Evolutionary conservation across 92 coral and sea anemone species (phyloP), one percentile per base, ranked within the genome.

Genomic region (Phenganax stokvisi): DNA sequence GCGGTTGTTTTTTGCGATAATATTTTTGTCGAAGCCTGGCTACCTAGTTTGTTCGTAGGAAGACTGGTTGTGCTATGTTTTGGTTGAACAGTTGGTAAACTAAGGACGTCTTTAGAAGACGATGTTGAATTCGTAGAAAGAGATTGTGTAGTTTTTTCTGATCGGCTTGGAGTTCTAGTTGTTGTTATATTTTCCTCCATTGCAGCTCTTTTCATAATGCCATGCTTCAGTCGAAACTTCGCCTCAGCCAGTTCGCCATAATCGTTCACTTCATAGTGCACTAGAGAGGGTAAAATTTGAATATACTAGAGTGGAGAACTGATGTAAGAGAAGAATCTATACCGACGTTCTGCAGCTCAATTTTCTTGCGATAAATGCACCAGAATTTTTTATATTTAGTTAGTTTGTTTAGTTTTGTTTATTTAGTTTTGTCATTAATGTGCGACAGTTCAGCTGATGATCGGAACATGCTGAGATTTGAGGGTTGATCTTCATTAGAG

Each of bases 161-260:
- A 68, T 2, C 12, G 29, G 73, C 53, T 9, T 5, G 73, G 73
- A 68, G 53, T 68, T 53, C 53, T n/a, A 68, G 73, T 68, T 30
- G 73, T 30, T 20, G 73, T 9, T 68, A 10, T 6, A 68, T 68
- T 68, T 10, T 7, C 70, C 27, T 11, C 70, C 10, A 64, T 20
- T 64, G 73, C 73, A 12, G 73, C 31, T 29, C 73, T 68, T 68
- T 68, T 68, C 12, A 68, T 37, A 37, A 68, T 68, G 73, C n/a
- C 20, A 68, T 68, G 73, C 8, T 53, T 30, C 47, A 68, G 31
- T 37, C 13, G 53, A 10, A 68, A 68, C 73, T 10, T 68, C 13
- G 54, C 9, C 47, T 68, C 31, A 12, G 54, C 53, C 13, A 68
- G 53, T 10, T 68, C 54, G 7, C 15, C 73, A 10, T 1, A 68